Evolutionary conservation across 2,113 vertebrate species (phyloP), one percentile per base, ranked within the genome.

Genomic region (Nothobranchius kuhntae): DNA sequence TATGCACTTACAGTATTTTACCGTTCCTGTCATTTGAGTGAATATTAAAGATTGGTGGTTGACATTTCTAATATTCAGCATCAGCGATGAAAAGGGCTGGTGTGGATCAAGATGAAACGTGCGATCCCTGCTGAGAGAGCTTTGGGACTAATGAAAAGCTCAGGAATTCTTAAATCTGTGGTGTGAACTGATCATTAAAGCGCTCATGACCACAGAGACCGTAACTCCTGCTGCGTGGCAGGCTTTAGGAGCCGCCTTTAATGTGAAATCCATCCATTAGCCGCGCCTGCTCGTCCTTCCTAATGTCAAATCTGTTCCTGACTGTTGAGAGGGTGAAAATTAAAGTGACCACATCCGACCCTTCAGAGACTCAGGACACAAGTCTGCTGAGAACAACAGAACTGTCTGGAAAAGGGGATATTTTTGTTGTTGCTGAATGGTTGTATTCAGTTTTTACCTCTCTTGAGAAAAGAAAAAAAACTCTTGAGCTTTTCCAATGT

Each of bases 301-400:
- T 85, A 86, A 89, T 88, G 73, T 71, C 72, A 87, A 89, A 80
- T 89, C 79, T 64, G 82, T 88, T 83, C 53, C 38, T 81, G 78
- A 83, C 87, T 87, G 80, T 86, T 71, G 46, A 57, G 52, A 61
- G 47, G 65, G 57, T 86, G 53, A 83, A 87, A 87, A 77, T 57
- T 21, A 35, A 75, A 73, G 53, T 60, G 61, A 60, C 47, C 53
- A 52, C 53, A n/a, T 64, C 52, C 17, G 48, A 47, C 69, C 45
- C 62, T 15, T 36, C 2, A n/a, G 79, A 78, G 77, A 64, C 77
- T 67, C 67, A 13, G 45, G 54, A 35, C 60, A 71, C 65, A 63
- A 55, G 21, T 30, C 30, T 30, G 30, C 30, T 30, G 4, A 3
- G 30, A 4, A 30, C 30, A 30, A 30, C 2, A 30, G 30, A 30